A percentile compares a stretch with the other conserved stretches of the same genome.
phyloP scores from a whole-genome alignment of 2,888 invertebrate species.

The Myopa testacea region DNA sequence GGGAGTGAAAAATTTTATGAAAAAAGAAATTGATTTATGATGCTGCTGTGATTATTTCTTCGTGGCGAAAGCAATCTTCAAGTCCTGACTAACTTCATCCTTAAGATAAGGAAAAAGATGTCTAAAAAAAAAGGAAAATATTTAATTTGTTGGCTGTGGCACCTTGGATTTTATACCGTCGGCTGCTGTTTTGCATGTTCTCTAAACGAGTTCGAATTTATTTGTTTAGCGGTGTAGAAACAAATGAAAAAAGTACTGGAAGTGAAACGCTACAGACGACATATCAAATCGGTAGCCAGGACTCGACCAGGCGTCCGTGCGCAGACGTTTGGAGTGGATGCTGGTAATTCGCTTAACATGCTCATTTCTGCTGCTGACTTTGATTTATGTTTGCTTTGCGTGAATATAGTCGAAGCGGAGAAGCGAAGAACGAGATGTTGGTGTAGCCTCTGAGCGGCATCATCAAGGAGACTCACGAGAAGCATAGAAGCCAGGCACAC shows the following conservation, averaged over 20 bases:
- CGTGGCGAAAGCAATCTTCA: slow-evolving; percentile 40
- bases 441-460: background rate
- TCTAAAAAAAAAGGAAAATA: slow-evolving; percentile 25
- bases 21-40: slow-evolving; percentile 48
- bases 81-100: background rate
- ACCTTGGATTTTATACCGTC: slow-evolving; percentile 46
- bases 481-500: slow-evolving; percentile 23
- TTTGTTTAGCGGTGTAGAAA: slow-evolving; percentile 2
- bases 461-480: background rate
- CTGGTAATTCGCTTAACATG: slow-evolving; percentile 41
- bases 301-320: background rate
- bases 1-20: background rate
- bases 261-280: slow-evolving; percentile 31
- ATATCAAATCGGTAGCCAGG: background rate
- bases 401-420: slow-evolving; percentile 38
- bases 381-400: slow-evolving; percentile 64
- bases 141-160: slow-evolving; percentile 44
- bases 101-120: slow-evolving; percentile 11
- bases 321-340: slow-evolving; percentile 16
- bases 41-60: slow-evolving; percentile 42
- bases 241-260: background rate
- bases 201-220: slow-evolving; percentile 15
- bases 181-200: slow-evolving; percentile 32
- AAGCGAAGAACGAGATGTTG: background rate
- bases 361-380: slow-evolving; percentile 62